Conservation (phyloP, 1,140 invertebrate genomes). For the Atta texana region DNA sequence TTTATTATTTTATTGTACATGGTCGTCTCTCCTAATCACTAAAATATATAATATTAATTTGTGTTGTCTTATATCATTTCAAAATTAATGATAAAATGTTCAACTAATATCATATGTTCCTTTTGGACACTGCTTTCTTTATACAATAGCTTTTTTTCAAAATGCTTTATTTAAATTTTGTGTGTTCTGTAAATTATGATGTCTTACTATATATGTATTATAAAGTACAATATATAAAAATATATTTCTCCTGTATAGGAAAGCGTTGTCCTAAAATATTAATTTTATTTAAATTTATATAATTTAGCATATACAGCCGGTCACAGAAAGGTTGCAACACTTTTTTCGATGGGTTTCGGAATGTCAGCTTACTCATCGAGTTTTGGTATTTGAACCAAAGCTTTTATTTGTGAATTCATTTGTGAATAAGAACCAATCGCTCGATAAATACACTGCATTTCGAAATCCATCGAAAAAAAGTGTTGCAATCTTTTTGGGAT, state of each 20-base stretch:
- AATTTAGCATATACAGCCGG: background rate
- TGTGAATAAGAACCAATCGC: too few relatives aligned
- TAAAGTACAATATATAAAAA: constrained; percentile 22
- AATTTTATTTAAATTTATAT: constrained; percentile 27
- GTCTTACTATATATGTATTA: constrained; percentile 26
- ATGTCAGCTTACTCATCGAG: too few relatives aligned
- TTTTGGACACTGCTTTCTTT: constrained; percentile 34
- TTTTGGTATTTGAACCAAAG: too few relatives aligned
- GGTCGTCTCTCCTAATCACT: background rate
- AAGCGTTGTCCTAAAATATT: background rate
- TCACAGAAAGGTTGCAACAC: too few relatives aligned
- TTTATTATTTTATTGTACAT: constrained; percentile 16
- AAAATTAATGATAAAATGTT: constrained; percentile 17
- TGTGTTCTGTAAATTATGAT: constrained; percentile 11
- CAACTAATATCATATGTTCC: background rate
- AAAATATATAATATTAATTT: constrained; percentile 28
- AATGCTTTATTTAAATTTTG: constrained; percentile 24
- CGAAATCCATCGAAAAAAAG: too few relatives aligned
- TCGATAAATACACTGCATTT: too few relatives aligned
- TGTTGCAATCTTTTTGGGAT: too few relatives aligned
- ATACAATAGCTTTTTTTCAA: constrained; percentile 20
- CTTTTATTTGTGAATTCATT: too few relatives aligned
- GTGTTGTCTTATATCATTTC: constrained; percentile 9
- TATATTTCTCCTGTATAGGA: background rate
- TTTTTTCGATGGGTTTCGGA: too few relatives aligned